A percentile compares a stretch with the other conserved stretches of the same genome.
phyloP scores from a whole-genome alignment of 2,113 vertebrate genomes.

The Rhinopomastus cyanomelas region DNA sequence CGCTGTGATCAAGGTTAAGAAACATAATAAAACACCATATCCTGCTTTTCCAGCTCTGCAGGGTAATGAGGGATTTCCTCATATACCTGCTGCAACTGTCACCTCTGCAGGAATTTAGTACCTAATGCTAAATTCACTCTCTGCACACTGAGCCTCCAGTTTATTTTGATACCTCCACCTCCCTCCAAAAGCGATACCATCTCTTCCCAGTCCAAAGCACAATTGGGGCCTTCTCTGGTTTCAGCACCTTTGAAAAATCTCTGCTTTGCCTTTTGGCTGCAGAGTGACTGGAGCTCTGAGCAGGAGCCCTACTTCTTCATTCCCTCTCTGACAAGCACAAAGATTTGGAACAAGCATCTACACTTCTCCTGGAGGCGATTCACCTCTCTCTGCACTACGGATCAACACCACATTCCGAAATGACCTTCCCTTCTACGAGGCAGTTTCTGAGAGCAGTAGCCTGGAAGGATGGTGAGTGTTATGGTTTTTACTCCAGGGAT shows the following conservation, averaged over 20 bases:
- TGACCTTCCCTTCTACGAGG: neutral
- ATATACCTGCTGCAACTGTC: slow-evolving; percentile 29
- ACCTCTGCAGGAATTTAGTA: slow-evolving; percentile 14
- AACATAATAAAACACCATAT: slow-evolving; percentile 39
- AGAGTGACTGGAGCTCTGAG: neutral
- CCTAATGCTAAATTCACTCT: neutral
- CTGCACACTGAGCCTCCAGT: neutral
- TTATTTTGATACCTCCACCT: slow-evolving; percentile 1
- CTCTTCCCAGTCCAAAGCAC: neutral
- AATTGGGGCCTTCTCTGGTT: neutral
- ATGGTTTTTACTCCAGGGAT: accelerated
- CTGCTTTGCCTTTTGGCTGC: neutral
- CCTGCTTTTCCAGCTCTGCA: slow-evolving; percentile 63
- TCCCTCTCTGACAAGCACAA: neutral
- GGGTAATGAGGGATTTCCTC: slow-evolving; percentile 62
- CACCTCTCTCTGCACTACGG: neutral
- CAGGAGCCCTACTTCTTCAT: neutral
- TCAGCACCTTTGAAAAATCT: neutral
- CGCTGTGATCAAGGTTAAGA: slow-evolving; percentile 50
- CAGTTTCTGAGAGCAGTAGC: neutral
- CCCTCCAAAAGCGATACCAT: neutral
- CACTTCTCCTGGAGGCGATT: neutral
- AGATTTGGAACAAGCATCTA: accelerated
- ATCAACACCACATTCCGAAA: accelerated
- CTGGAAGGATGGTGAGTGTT: accelerated